Conservation (phyloP, 2,113 vertebrate species). For the Sinocyclocheilus rhinocerous region DNA sequence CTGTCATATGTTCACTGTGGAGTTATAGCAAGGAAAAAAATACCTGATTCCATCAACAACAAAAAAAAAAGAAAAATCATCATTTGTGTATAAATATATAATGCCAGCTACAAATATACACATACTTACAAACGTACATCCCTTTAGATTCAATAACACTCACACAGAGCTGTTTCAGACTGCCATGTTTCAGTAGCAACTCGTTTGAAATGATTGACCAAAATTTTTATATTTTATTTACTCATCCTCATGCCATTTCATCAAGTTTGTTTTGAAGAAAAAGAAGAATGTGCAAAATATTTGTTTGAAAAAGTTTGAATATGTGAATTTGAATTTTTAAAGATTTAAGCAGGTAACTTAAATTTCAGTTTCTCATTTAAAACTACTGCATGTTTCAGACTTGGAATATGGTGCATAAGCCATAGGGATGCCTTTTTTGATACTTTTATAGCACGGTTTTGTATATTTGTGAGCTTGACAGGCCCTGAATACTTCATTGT, state of each 20-base stretch:
- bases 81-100: slow-evolving; percentile 30
- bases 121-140: slow-evolving; percentile 4
- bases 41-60: not conserved
- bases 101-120: slow-evolving; percentile 28
- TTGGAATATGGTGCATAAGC: not conserved
- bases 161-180: not conserved
- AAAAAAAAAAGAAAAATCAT: not conserved
- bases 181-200: not conserved
- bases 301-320: not conserved
- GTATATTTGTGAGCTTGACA: not conserved
- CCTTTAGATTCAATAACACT: not conserved
- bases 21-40: not conserved
- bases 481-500: not conserved
- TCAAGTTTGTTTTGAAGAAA: not conserved
- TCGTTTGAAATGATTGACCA: not conserved
- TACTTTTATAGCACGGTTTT: not conserved
- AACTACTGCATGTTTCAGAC: not conserved
- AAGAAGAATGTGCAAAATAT: not conserved
- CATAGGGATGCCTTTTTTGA: not conserved
- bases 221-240: not conserved
- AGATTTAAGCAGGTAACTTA: not conserved
- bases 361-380: not conserved
- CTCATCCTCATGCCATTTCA: not conserved
- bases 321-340: not conserved
- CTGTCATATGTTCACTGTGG: not conserved